Evolutionary conservation across 1,140 invertebrate species (phyloP).

Genomic region (Bombus polaris): DNA sequence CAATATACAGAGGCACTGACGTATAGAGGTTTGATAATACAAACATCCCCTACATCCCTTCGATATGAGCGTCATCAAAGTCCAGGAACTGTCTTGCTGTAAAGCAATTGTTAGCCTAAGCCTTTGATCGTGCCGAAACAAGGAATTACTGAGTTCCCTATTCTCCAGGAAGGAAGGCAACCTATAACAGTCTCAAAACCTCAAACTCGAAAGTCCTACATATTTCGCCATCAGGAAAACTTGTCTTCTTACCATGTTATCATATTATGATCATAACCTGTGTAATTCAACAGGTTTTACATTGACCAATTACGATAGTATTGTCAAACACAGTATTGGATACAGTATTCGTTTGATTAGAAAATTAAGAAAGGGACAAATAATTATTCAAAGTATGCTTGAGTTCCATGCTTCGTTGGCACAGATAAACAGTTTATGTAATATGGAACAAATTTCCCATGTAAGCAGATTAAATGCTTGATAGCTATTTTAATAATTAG

Average conservation of each 20-base stretch:
- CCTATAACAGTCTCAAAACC: background rate
- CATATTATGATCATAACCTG: no score
- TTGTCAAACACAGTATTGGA: no score
- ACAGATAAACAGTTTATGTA: background rate
- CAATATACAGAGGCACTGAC: slow-evolving; percentile 14
- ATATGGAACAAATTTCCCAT: background rate
- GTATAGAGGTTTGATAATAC: slow-evolving; percentile 9
- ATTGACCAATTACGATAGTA: background rate
- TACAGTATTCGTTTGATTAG: background rate
- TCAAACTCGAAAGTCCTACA: background rate
- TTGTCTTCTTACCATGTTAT: no score
- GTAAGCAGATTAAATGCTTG: background rate
- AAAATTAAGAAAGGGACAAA: background rate
- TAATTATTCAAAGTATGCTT: background rate
- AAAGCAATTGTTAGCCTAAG: slow-evolving; percentile 26
- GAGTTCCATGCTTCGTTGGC: background rate
- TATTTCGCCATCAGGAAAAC: no score
- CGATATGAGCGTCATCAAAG: background rate
- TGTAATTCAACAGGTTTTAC: no score
- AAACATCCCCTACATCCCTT: slow-evolving; percentile 10
- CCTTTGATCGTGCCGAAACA: slow-evolving; percentile 22
- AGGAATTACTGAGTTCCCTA: background rate
- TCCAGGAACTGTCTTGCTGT: slow-evolving; percentile 6
- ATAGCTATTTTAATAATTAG: background rate
- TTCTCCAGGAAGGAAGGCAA: background rate